Evolutionary conservation across 92 coral and sea anemone species (phyloP), one percentile per base, ranked within the genome.

Genomic region (Chrysogorgia sp.): DNA sequence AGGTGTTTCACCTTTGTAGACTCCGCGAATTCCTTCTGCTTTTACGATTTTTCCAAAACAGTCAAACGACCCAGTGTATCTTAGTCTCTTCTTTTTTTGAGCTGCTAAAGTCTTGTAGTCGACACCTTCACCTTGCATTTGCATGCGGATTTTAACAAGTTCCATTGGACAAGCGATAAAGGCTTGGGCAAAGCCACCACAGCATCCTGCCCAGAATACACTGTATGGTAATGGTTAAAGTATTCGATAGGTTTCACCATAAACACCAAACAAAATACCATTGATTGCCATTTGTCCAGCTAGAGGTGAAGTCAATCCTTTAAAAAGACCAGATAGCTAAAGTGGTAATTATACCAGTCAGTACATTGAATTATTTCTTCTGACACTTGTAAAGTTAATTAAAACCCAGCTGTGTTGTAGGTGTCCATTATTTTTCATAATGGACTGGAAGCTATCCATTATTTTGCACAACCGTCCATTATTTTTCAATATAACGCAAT

Each of bases 241-340:
- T 53, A 87, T 24, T 33, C 90, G 77, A 7, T 80, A 60, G 1
- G 86, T 70, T 63, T 94, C 91, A 43, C 92, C 92, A 60, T 94
- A 96, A 66, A 91, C 89, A 28, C 98, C 97, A 89, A 94, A 94
- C 15, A 94, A 69, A 30, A 90, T 87, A 34, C 97, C 97, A 78
- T 94, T 94, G 40, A 94, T 87, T 40, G 92, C 68, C 4, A 92
- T 97, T 41, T 92, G 87, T 8, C 92, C 97, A 41, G 90, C 91
- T 85, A 94, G 69, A 1, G 98, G 98, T 9, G 98, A 94, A 0
- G 96, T 79, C 97, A 94, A 92, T 19, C 98, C 98, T 78, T 88
- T 94, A 81, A 83, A 94, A 58, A 94, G 83, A 55, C 98, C 98
- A 65, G 75, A 78, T 43, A 89, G 86, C 98, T 94, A 78, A 62